Base-by-base conservation (phyloP, 2,113 vertebrate species). In the Vireo altiloquus region DNA sequence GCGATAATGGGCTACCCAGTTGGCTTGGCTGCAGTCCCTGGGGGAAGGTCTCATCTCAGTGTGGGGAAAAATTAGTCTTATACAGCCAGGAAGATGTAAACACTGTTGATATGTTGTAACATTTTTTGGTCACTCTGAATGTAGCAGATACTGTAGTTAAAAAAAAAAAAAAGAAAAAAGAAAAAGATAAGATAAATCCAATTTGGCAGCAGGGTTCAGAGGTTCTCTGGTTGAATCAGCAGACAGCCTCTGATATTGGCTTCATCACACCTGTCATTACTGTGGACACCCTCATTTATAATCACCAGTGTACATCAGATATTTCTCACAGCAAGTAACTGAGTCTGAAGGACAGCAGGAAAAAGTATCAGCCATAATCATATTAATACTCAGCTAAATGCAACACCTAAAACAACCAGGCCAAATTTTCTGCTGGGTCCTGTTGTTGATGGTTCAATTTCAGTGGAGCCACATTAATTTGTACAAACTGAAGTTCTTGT, bases 1-100 rank as follows among this genome's bases (percentile, higher is more conserved):
- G 19, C 23, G 52, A 1, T n/a, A 70, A 57, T 2, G 28, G 46
- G 11, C 20, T 9, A 22, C 47, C 10, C 4, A 20, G 33, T 15
- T 0, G 0, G 16, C 59, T 84, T 1, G 0, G 16, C 11, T 64
- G 39, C 50, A 78, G 56, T 88, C 10, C 7, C n/a, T 42, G 6
- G 20, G 6, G 27, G 6, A 82, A 65, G 37, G 20, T 7, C 7
- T 42, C 84, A 13, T 56, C 33, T 60, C 65, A 46, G 82, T 33
- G 13, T 18, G 30, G 13, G 18, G 10, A 12, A 30, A 64, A 65
- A 68, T 15, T 19, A 57, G 14, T 15, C 12, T 52, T 50, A 28
- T 19, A 20, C 10, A 85, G 13, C 14, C 22, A 22, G 10, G 65
- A 74, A 64, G 24, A 33, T 50, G 3, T 49, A 64, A 69, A 46